Evolutionary conservation across 2,113 vertebrate species (phyloP).

Genomic region (Crotalus tigris): DNA sequence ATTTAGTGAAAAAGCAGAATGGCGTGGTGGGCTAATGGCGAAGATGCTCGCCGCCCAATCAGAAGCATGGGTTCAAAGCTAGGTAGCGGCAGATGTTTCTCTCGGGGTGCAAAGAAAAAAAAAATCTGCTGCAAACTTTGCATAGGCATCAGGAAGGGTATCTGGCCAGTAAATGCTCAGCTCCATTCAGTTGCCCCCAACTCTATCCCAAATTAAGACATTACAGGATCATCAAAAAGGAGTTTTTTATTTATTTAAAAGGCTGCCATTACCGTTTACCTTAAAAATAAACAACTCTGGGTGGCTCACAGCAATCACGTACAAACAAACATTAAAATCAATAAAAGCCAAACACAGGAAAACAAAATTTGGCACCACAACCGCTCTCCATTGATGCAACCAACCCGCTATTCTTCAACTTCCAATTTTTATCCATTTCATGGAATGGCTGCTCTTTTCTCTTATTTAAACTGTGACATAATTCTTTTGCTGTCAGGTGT

Average conservation of each 20-base stretch:
- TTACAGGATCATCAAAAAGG: background rate
- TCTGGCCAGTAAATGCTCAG: background rate
- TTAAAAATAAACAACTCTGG: background rate
- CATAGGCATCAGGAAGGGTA: background rate
- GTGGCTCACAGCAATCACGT: background rate
- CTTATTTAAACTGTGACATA: background rate
- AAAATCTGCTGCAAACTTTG: background rate
- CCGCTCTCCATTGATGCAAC: background rate
- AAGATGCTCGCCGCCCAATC: background rate
- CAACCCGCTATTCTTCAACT: background rate
- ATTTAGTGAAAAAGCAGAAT: background rate
- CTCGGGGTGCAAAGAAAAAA: background rate
- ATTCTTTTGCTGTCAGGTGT: background rate
- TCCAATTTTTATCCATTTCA: background rate
- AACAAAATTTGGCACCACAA: background rate
- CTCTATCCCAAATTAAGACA: background rate
- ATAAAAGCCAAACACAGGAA: background rate
- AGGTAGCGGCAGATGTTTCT: background rate
- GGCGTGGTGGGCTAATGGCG: background rate
- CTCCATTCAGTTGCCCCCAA: background rate
- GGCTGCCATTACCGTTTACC: background rate
- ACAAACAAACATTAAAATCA: background rate
- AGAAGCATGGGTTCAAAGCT: background rate
- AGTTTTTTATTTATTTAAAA: background rate
- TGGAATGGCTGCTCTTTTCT: background rate